phyloP scores from a whole-genome alignment of 1,140 invertebrate genomes.

The Nomia melanderi region DNA sequence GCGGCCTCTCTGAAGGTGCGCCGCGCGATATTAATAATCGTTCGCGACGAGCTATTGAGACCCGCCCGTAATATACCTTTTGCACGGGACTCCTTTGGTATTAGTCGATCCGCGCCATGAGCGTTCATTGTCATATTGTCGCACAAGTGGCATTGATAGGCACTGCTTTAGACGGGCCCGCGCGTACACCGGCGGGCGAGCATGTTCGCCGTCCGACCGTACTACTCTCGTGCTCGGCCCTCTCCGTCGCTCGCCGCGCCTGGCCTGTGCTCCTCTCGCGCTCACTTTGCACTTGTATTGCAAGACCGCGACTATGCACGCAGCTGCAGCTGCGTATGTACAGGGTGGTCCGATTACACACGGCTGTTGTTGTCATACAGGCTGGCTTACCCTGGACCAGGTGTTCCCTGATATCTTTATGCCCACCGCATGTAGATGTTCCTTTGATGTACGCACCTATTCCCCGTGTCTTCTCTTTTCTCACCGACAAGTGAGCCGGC shows the following conservation, averaged over 20 bases:
- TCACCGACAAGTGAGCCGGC: no score
- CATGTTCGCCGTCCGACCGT: constrained; percentile 17
- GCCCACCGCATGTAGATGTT: not conserved
- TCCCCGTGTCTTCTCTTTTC: not conserved
- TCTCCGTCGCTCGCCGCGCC: not conserved
- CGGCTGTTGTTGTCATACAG: not conserved
- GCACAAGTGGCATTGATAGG: constrained; percentile 63
- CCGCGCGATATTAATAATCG: constrained; percentile 63
- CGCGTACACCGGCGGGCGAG: constrained; percentile 8
- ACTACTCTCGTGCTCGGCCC: not conserved
- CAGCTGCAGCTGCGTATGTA: not conserved
- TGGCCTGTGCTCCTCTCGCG: not conserved
- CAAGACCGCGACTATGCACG: constrained; percentile 29
- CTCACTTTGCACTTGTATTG: constrained; percentile 48
- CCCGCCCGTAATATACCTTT: constrained; percentile 57
- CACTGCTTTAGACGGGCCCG: constrained; percentile 40
- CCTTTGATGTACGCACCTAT: not conserved
- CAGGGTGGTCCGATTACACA: not conserved
- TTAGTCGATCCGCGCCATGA: constrained; percentile 60
- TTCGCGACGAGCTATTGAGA: constrained; percentile 53
- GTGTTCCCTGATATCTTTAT: constrained; percentile 3
- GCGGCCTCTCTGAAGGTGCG: not conserved
- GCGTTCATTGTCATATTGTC: constrained; percentile 67
- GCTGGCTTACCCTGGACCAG: not conserved
- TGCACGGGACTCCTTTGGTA: constrained; percentile 56